Conservation (phyloP, 2,888 invertebrate genomes). For the Rhagonycha lutea region DNA sequence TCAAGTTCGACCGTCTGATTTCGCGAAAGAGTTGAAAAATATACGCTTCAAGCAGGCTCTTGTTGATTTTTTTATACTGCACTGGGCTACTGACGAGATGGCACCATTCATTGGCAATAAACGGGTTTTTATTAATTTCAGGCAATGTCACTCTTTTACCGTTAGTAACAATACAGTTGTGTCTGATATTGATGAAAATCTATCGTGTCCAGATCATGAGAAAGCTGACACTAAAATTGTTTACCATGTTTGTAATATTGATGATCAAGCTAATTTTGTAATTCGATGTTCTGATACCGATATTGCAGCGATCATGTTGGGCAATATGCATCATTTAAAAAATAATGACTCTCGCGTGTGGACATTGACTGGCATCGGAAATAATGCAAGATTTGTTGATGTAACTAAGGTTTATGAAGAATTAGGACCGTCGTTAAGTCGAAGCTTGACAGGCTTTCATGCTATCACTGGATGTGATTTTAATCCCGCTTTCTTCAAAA, state of each 20-base stretch:
- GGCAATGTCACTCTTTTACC: constrained; percentile 27
- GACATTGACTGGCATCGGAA: constrained; percentile 32
- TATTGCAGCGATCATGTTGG: constrained; percentile 32
- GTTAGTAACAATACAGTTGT: too few species aligned
- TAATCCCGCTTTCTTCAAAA: constrained; percentile 31
- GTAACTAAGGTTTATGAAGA: constrained; percentile 28
- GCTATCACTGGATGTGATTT: constrained; percentile 33
- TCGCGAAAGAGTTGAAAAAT: constrained; percentile 24
- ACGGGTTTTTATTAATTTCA: constrained; percentile 31
- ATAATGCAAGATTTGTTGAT: constrained; percentile 33
- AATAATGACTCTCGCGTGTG: constrained; percentile 26
- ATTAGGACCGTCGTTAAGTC: constrained; percentile 26
- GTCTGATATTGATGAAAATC: too few species aligned
- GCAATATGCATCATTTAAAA: constrained; percentile 35
- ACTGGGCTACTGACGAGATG: constrained; percentile 39
- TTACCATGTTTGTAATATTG: constrained; percentile 29
- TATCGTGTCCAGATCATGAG: constrained; percentile 32
- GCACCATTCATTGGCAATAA: constrained; percentile 36
- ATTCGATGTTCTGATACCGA: constrained; percentile 31
- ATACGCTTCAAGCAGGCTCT: constrained; percentile 33
- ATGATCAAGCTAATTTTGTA: constrained; percentile 22
- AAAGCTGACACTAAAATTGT: constrained; percentile 38
- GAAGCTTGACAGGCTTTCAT: constrained; percentile 35
- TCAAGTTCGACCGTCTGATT: constrained; percentile 27
- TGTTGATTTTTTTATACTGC: constrained; percentile 39